Percentiles rank a stretch among this genome's conserved stretches.
phyloP scores from a whole-genome alignment of 2,888 invertebrate species.

The Plemyria rubiginata region DNA sequence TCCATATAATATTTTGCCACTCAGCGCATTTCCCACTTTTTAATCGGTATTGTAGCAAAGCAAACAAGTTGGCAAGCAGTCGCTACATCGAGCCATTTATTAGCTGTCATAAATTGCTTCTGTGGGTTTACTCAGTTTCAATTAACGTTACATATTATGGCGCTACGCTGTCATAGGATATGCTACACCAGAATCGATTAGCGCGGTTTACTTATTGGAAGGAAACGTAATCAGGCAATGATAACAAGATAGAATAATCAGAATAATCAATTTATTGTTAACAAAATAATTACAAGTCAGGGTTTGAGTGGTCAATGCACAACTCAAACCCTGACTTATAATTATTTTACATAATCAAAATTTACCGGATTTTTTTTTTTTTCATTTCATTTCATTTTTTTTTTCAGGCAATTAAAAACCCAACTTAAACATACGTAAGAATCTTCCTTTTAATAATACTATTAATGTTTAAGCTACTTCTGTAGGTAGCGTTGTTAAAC shows the following conservation, averaged over 20 bases:
- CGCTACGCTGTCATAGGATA: constrained; percentile 47
- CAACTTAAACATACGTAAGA: too few species aligned
- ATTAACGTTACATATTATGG: constrained; percentile 47
- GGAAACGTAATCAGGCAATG: constrained; percentile 26
- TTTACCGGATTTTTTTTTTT: too few species aligned
- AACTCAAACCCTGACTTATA: too few species aligned
- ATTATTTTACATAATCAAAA: too few species aligned
- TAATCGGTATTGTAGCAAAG: constrained; percentile 44
- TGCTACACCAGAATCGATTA: constrained; percentile 21
- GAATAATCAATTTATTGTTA: too few species aligned
- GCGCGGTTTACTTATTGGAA: constrained; percentile 27
- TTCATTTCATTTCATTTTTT: too few species aligned
- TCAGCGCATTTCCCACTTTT: constrained; percentile 32
- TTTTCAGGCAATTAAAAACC: too few species aligned
- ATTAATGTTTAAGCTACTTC: too few species aligned
- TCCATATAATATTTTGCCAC: constrained; percentile 4
- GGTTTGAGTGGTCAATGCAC: too few species aligned
- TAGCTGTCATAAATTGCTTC: constrained; percentile 67
- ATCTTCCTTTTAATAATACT: too few species aligned
- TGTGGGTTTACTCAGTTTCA: constrained; percentile 66
- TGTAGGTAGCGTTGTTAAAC: too few species aligned
- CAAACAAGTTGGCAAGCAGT: constrained; percentile 58
- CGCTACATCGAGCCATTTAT: constrained; percentile 53
- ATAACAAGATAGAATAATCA: neutral
- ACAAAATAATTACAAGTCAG: too few species aligned